Base-by-base conservation (phyloP, 2,888 invertebrate species). In the Ormyrus nitidulus region DNA sequence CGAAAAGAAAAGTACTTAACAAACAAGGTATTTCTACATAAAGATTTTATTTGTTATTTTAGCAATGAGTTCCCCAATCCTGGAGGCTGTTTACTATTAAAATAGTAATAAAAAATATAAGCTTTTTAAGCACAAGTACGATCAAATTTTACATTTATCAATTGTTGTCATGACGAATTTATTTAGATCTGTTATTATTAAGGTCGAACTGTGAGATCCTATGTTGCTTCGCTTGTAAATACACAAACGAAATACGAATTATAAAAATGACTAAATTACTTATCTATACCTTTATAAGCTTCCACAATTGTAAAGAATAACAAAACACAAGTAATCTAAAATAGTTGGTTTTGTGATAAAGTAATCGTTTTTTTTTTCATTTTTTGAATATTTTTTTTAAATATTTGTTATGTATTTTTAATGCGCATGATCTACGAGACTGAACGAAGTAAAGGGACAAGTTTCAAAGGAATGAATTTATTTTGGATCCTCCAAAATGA, bases 151-250 rank as follows among this genome's bases (percentile, higher is more conserved):
- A 71, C 78, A 75, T 78, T 79, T 79, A 77, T 66, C 44, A 71
- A 74, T 62, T 77, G 77, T 82, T 82, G 62, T 80, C 70, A 82
- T 75, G 78, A 78, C 73, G 54, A 82, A 80, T 82, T 80, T 77
- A 82, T 61, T 80, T 78, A 82, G 75, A 82, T 80, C 82, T 78
- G 80, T 81, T 82, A 80, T 66, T 73, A 80, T 76, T 82, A 82
- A 73, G 76, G 49, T 78, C 49, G 71, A 54, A 65, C 13, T 44
- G 44, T 10, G 68, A 77, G 44, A 65, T 79, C 44, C 19, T 73
- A 56, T 77, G 74, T n/a, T 19, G n/a, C 54, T 56, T 75, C 44
- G 78, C 72, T 78, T 83, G 81, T 83, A 83, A 77, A 80, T 81
- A 83, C 76, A 73, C 69, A 77, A 81, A 76, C 64, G 66, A 56